A percentile compares a stretch with the other conserved stretches of the same genome.
Evolutionary conservation across 1,140 invertebrate species (phyloP).

Genomic region (Cherax destructor): DNA sequence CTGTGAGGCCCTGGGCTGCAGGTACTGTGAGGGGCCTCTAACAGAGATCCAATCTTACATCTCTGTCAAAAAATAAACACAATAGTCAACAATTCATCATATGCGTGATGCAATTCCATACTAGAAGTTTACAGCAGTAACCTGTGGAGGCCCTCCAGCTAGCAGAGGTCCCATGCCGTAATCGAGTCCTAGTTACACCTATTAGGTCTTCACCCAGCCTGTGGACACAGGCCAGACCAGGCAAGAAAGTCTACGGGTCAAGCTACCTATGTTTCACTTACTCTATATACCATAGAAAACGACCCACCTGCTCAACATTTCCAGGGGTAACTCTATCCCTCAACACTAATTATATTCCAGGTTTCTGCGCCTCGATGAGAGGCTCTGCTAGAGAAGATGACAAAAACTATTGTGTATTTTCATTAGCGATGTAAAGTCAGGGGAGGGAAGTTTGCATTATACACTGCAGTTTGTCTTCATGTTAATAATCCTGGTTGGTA

Average conservation of each 20-base stretch:
- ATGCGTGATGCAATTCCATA: too few relatives aligned
- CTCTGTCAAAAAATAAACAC: too few relatives aligned
- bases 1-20: too few relatives aligned
- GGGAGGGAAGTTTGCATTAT: conserved; percentile 59
- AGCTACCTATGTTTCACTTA: not conserved
- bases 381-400: conserved; percentile 25
- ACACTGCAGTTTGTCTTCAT: conserved; percentile 26
- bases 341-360: conserved; percentile 25
- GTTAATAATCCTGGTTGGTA: conserved; percentile 51
- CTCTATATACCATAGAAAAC: not conserved
- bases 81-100: too few relatives aligned
- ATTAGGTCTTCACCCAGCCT: too few relatives aligned
- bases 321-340: not conserved
- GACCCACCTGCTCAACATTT: not conserved
- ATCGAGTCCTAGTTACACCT: too few relatives aligned
- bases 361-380: conserved; percentile 22
- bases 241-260: not conserved
- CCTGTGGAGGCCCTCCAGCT: too few relatives aligned
- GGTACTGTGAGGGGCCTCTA: too few relatives aligned
- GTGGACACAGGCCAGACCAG: too few relatives aligned
- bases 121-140: too few relatives aligned
- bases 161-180: too few relatives aligned
- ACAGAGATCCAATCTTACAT: too few relatives aligned
- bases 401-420: conserved; percentile 63
- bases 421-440: conserved; percentile 51